phyloP scores from a whole-genome alignment of 2,113 vertebrate genomes.

The Phyllostomus discolor region DNA sequence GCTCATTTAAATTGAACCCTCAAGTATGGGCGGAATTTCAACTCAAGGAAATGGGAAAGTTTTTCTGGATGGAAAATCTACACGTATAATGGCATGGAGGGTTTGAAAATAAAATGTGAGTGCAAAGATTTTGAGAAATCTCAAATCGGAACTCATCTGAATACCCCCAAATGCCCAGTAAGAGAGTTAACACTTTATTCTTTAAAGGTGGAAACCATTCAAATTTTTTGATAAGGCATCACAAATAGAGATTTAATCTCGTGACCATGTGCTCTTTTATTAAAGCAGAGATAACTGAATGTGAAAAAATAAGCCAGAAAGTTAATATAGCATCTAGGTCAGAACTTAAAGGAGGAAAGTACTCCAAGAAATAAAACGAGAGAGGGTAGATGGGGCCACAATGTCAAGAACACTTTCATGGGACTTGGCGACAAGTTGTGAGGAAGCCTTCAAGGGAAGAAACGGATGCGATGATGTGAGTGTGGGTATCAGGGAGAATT shows the following conservation, averaged over 20 bases:
- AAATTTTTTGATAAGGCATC: neutral
- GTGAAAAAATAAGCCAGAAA: neutral
- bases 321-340: neutral
- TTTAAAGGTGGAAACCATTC: neutral
- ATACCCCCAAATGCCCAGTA: neutral
- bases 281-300: neutral
- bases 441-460: neutral
- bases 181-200: neutral
- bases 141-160: neutral
- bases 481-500: neutral
- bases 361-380: neutral
- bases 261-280: neutral
- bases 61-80: neutral
- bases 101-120: neutral
- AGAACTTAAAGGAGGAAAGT: neutral
- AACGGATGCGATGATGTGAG: neutral
- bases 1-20: neutral
- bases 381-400: neutral
- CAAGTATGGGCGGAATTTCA: neutral
- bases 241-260: neutral
- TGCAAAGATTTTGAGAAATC: neutral
- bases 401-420: neutral
- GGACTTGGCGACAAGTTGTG: neutral
- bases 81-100: rapidly evolving
- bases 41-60: neutral